Base-by-base conservation (phyloP, 2,113 vertebrate species). In the Mixornis gularis region DNA sequence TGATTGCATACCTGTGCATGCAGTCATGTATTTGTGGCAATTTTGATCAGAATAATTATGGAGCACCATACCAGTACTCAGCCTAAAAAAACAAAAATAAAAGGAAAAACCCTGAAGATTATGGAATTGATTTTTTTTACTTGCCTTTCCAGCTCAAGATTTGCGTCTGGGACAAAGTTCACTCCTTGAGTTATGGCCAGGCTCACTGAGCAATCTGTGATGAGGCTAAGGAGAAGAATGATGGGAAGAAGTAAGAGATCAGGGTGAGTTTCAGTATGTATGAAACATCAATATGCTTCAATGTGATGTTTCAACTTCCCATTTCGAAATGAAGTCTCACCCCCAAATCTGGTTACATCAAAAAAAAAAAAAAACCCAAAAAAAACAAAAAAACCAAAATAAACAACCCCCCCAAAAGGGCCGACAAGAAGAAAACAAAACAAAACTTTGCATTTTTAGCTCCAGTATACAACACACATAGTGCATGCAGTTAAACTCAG, bases 351-450 rank as follows among this genome's bases (percentile, higher is more conserved):
- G 4, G 3, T 58, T 79, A 34, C 32, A 55, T 38, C 26, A 62
- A 87, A 64, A 10, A 87, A 64, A 10, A 3, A 38, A 36, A 6
- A 10, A n/a, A n/a, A n/a, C 38, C 38, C 8, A 58, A 63, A 38
- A 2, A 8, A 34, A 29, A 1, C 1, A 1, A 6, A 49, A 25
- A 6, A 27, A 20, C 19, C 6, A 24, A 21, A 49, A 66, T 10
- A 8, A 24, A 30, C 21, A 22, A 3, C 2, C 1, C 2, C 3
- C 5, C 8, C 2, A 14, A 36, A 74, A 32, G 1, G 18, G 3
- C 4, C 2, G 60, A 27, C 0, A 83, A 32, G 10, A 70, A 43
- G 20, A 48, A 81, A 77, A n/a, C 4, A 18, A 36, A 10, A 8
- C 9, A 77, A 44, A 44, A 1, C 0, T 12, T 48, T 30, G 0